A percentile compares a stretch with the other conserved stretches of the same genome.
Evolutionary conservation across 2,888 invertebrate species (phyloP).

Genomic region (Acrobeloides nanus): DNA sequence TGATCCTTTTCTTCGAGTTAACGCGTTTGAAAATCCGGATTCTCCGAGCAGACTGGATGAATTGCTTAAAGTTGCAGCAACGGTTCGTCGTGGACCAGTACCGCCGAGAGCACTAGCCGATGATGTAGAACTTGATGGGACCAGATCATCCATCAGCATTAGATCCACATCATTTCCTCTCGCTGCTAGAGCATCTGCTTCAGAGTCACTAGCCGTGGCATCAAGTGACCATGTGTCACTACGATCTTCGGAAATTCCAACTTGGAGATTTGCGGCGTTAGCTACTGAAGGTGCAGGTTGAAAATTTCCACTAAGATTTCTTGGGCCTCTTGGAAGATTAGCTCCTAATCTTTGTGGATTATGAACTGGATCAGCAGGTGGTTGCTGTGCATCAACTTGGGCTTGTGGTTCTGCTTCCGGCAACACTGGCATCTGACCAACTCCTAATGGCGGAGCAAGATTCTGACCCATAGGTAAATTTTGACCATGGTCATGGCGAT

Average conservation of each 20-base stretch:
- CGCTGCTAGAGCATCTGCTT: constrained; percentile 55
- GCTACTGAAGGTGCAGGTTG: constrained; percentile 5
- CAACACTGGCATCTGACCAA: too few relatives aligned
- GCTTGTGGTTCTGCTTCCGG: constrained; percentile 4
- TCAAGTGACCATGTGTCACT: constrained; percentile 90
- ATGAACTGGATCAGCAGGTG: constrained; percentile 10
- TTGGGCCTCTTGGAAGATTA: too few relatives aligned
- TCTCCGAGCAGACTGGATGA: too few relatives aligned
- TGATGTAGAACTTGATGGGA: too few relatives aligned
- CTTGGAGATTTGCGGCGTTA: background rate
- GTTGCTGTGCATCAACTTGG: background rate
- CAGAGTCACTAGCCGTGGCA: constrained; percentile 88
- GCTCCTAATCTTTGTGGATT: too few relatives aligned
- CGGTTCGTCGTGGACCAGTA: background rate
- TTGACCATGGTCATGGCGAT: too few relatives aligned
- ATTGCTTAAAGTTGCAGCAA: background rate
- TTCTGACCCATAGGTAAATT: too few relatives aligned
- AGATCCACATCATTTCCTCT: constrained; percentile 9
- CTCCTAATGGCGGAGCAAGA: too few relatives aligned
- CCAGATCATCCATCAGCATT: constrained; percentile 11
- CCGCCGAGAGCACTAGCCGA: background rate
- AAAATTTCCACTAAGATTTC: background rate
- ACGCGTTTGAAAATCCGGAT: background rate
- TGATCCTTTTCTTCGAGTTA: background rate
- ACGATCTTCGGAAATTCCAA: constrained; percentile 29